Base-by-base conservation (phyloP, 1,140 invertebrate genomes). In the Drosophila rhopaloa region DNA sequence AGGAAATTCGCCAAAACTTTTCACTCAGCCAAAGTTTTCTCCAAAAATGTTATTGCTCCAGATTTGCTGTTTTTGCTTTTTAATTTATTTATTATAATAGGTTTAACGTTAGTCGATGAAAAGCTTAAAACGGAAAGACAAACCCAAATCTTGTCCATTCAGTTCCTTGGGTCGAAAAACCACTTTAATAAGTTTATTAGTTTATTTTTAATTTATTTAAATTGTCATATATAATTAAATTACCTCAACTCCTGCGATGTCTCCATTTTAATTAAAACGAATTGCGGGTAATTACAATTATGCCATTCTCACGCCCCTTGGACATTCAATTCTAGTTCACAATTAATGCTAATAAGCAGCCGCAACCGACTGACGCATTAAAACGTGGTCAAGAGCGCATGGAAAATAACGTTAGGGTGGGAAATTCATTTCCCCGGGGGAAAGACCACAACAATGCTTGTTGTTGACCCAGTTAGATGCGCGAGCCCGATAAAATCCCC, bases 391-490 rank as follows among this genome's bases (percentile, higher is more conserved):
- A 83, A 74, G 76, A 60, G 70, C 62, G 37, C 29, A 11, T 32
- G 62, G 37, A 50, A 76, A 81, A 63, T 78, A 68, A 70, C 62
- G 55, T 48, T 40, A 6, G 56, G 40, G 54, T 13, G 47, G 29
- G 41, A 11, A 40, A 9, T 13, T 44, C 50, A 41, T 11, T 19
- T 51, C 48, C 38, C 55, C 27, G 40, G 59, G 48, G 38, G 55
- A 44, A 40, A 44, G 44, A 35, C 51, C 57, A 78, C 60, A 50
- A 56, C 71, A 47, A 61, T 79, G 67, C 61, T 62, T 56, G 43
- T 48, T 54, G 50, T 54, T 89, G 84, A 89, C 84, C 83, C 80
- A 88, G 60, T 80, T 88, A 77, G 83, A 83, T 88, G 65, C 38
- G 48, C 40, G 53, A 35, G 35, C 46, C 37, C 68, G 83, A 83